Evolutionary conservation across 2,888 invertebrate genomes (phyloP).

Genomic region (Melanophora roralis): DNA sequence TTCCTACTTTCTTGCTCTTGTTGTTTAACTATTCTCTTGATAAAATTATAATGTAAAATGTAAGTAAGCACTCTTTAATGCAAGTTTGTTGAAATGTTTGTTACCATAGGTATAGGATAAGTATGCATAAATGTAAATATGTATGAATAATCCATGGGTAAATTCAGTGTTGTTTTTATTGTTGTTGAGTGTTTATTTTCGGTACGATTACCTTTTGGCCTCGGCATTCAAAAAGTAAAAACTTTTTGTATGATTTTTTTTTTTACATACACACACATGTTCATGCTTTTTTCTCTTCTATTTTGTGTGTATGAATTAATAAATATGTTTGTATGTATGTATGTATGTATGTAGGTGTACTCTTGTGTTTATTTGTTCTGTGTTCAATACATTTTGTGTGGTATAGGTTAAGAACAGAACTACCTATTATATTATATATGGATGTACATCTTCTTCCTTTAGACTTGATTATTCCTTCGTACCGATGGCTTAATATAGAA

Average conservation of each 20-base stretch:
- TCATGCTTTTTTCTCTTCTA: constrained; percentile 1
- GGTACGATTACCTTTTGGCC: constrained; percentile 64
- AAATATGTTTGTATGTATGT: neutral
- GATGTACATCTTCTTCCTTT: constrained; percentile 5
- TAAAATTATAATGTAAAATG: constrained; percentile 14
- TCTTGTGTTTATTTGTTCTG: constrained; percentile 23
- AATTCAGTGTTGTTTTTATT: constrained; percentile 31
- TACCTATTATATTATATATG: constrained; percentile 38
- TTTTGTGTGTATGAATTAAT: neutral
- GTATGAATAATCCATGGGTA: neutral
- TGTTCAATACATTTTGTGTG: constrained; percentile 62
- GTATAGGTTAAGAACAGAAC: constrained; percentile 65
- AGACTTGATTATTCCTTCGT: constrained; percentile 19
- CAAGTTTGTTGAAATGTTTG: neutral
- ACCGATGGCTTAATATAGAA: constrained; percentile 32
- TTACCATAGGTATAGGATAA: neutral
- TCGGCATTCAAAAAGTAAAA: constrained; percentile 65
- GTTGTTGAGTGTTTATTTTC: constrained; percentile 48
- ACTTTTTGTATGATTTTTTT: constrained; percentile 47
- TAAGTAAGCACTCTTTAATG: neutral
- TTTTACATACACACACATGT: constrained; percentile 28
- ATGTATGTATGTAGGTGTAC: constrained; percentile 12
- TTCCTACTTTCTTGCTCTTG: constrained; percentile 9
- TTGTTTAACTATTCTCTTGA: constrained; percentile 7
- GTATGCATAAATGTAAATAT: neutral